Evolutionary conservation across 2,888 invertebrate species (phyloP).

Genomic region (Drosophila picticornis): DNA sequence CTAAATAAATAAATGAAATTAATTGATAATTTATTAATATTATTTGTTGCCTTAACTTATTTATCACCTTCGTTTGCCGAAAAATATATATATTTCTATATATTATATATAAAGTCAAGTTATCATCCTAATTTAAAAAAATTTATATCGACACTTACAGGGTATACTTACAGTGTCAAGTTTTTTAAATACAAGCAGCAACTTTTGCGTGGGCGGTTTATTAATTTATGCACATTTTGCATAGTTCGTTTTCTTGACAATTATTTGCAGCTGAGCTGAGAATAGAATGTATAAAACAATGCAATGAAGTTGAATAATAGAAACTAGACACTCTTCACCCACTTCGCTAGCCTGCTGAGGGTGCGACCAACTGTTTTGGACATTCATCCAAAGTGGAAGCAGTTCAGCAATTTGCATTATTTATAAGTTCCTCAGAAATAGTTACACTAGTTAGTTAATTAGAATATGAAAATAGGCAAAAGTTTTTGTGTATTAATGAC

Average conservation of each 20-base stretch:
- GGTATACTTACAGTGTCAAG: neutral
- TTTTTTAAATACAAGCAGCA: neutral
- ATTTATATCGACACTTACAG: neutral
- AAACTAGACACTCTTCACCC: constrained; percentile 17
- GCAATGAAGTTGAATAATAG: constrained; percentile 24
- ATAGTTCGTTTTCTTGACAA: constrained; percentile 40
- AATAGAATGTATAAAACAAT: constrained; percentile 11
- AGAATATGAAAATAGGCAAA: neutral
- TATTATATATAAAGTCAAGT: no score
- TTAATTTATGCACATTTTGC: constrained; percentile 50
- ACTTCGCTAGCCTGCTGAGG: neutral
- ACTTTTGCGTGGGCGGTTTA: constrained; percentile 31
- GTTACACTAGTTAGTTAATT: constrained; percentile 16
- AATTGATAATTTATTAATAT: neutral
- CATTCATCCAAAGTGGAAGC: constrained; percentile 38
- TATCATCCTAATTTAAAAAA: no score
- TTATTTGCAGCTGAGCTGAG: constrained; percentile 43
- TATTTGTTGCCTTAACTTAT: neutral
- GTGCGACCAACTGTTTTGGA: constrained; percentile 23
- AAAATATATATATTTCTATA: neutral
- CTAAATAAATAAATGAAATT: neutral
- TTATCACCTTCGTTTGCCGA: neutral
- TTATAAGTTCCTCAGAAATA: constrained; percentile 28
- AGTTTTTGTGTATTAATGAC: constrained; percentile 8
- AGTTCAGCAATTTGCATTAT: constrained; percentile 27